Base-by-base conservation (phyloP, 2,797 vertebrate species). In the Phaenicophaeus curvirostris region DNA sequence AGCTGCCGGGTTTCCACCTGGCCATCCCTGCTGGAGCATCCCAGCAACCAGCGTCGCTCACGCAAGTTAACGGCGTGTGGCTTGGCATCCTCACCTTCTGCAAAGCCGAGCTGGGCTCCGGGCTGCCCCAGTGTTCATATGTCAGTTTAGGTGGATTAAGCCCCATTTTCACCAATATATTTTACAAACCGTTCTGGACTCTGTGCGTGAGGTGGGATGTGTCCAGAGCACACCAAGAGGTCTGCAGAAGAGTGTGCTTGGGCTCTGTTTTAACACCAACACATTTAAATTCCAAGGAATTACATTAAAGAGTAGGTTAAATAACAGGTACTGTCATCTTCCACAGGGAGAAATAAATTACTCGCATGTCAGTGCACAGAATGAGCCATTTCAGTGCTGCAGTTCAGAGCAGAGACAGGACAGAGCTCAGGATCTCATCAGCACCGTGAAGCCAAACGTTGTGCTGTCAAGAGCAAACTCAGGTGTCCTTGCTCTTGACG, bases 21-120 rank as follows among this genome's bases (percentile, higher is more conserved):
- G 30, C 65, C 67, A 2, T 50, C 25, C 12, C 41, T 10, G 0
- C 8, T 2, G 0, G 51, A n/a, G 39, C 87, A 44, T 27, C 25
- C 74, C 63, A 24, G 68, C 0, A 1, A 1, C 41, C 2, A 0
- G 44, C 42, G 62, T 6, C 19, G 0, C 51, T 16, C 12, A 1
- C 7, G 2, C 62, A 6, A 24, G 53, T 39, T 7, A 24, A 13
- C 23, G n/a, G 44, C 0, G 3, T 2, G 37, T 1, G 0, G 42
- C 41, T 53, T 13, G 1, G 8, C 1, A 1, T 11, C 54, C 35
- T 69, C 68, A 3, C 28, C 30, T 41, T 37, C 65, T 27, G 30
- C 69, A 11, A 2, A 48, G 81, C 53, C 33, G n/a, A 9, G 4
- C 42, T 6, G 15, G 21, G 35, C 25, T 35, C n/a, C 74, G 8